phyloP scores from a whole-genome alignment of 2,888 invertebrate genomes.

The Rambutsinella grinnellia region DNA sequence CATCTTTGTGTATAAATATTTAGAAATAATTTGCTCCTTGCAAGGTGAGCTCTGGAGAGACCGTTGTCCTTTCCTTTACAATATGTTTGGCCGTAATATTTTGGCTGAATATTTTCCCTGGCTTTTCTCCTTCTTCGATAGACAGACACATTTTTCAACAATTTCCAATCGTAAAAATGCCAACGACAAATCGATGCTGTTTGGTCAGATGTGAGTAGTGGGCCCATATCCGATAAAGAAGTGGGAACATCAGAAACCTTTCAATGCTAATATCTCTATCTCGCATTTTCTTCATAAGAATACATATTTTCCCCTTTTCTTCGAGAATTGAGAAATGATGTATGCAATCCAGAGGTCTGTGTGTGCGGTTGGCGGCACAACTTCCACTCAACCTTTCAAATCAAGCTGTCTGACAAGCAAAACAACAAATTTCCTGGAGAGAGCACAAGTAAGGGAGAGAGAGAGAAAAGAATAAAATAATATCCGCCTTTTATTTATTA shows the following conservation, averaged over 20 bases:
- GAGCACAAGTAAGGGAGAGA: neutral
- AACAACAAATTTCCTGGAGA: slow-evolving; percentile 7
- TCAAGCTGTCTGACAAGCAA: slow-evolving; percentile 8
- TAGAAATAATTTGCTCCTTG: neutral
- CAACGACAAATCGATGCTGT: neutral
- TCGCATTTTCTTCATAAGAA: neutral
- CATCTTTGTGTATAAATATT: neutral
- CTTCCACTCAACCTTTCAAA: neutral
- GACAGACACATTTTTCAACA: neutral
- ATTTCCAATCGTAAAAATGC: neutral
- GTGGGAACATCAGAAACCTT: neutral
- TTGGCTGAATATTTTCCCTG: too few relatives aligned
- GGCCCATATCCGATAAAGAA: neutral
- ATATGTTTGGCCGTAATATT: too few relatives aligned
- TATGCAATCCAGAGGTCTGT: neutral
- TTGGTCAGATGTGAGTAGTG: neutral
- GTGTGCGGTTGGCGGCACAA: neutral
- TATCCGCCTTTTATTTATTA: neutral
- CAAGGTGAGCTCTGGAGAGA: neutral
- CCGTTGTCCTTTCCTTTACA: neutral
- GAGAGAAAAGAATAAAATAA: neutral
- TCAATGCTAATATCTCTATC: neutral
- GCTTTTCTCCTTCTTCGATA: neutral
- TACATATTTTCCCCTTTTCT: neutral
- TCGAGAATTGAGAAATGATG: neutral